Evolutionary conservation across 2,113 vertebrate genomes (phyloP), one percentile per base, ranked within the genome.

Genomic region (Gallinago media): DNA sequence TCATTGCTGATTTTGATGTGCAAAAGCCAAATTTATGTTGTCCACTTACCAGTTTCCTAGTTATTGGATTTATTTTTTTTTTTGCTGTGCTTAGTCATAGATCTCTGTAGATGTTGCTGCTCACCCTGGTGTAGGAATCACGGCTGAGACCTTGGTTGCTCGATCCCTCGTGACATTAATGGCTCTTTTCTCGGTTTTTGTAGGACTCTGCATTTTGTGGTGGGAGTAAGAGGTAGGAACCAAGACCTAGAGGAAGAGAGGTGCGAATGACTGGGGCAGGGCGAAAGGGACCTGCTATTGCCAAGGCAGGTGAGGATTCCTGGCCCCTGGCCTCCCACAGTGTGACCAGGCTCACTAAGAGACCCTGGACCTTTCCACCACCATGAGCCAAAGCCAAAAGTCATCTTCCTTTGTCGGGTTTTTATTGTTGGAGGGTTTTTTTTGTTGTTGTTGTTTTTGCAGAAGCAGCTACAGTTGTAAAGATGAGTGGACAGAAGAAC

Each of bases 21-120:
- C 46, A 66, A 94, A 96, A 93, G 54, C 73, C 62, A 42, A 95
- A 82, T 68, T 89, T 79, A 89, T 94, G 73, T 84, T 89, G 58
- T 75, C 80, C 80, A 19, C 34, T 97, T 89, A 87, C 15, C 59
- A 81, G 13, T 56, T 95, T 75, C 40, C 46, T 36, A 29, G 66
- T 70, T 13, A 9, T 22, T 55, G 12, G 50, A 21, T 70, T 78
- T 74, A 22, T 73, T 68, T 56, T 54, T 81, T 32, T 3, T 54
- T 81, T 32, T 3, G 2, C 59, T 85, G 20, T 20, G 36, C 20
- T 44, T 61, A 32, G 59, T 83, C 55, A 66, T 49, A 50, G 36
- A 32, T 66, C 62, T 38, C 34, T 71, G 50, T 66, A 34, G 86
- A 38, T 70, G 85, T n/a, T 83, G 78, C 42, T 4, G 6, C 40